Evolutionary conservation across 2,888 invertebrate species (phyloP).

Genomic region (Tipula vernalis): DNA sequence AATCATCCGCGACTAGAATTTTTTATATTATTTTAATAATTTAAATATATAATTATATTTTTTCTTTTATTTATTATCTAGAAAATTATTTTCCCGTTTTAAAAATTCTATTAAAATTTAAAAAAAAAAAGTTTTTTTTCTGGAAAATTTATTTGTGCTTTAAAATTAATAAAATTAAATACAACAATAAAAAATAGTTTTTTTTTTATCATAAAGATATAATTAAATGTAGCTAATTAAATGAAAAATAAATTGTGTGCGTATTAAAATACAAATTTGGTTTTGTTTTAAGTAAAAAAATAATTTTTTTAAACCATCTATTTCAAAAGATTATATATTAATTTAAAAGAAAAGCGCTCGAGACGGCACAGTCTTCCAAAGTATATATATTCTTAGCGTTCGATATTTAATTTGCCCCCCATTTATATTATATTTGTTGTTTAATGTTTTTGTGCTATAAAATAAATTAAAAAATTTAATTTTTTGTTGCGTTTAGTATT

Average conservation of each 20-base stretch:
- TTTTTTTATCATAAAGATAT: not conserved
- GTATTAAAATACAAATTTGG: not conserved
- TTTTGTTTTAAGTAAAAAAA: not conserved
- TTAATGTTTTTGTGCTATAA: not conserved
- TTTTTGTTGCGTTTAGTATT: not conserved
- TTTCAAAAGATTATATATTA: not conserved
- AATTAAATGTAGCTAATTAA: not conserved
- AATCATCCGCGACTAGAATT: not conserved
- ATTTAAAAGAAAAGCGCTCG: not conserved
- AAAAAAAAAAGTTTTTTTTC: not conserved
- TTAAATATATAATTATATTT: not conserved
- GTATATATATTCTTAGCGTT: not conserved
- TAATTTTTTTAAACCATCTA: not conserved
- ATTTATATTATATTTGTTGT: not conserved
- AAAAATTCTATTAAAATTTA: not conserved
- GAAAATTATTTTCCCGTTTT: not conserved
- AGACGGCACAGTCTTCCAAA: not conserved
- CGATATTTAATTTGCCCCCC: not conserved
- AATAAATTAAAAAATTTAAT: not conserved
- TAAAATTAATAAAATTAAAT: not conserved
- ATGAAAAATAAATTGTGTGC: not conserved
- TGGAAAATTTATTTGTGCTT: not conserved
- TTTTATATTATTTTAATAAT: conserved; percentile 4
- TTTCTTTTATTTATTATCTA: not conserved
- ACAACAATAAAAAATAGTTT: not conserved